Percentiles rank a stretch among this genome's conserved stretches.
phyloP scores from a whole-genome alignment of 2,113 vertebrate genomes.

The Arizona elegans region DNA sequence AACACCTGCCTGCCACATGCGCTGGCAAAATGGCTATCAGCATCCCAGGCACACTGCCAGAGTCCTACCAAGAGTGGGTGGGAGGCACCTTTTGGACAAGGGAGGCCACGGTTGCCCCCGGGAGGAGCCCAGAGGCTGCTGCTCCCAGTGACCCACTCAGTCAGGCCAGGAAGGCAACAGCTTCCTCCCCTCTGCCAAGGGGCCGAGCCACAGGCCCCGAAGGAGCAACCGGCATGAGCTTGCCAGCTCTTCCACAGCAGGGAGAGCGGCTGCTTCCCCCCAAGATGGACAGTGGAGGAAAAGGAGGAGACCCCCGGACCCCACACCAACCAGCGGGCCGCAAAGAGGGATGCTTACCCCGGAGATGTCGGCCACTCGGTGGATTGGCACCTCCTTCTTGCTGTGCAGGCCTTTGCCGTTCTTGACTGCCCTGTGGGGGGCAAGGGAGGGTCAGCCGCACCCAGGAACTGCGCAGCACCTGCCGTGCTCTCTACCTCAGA shows the following conservation, averaged over 20 bases:
- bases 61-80: background rate
- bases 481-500: background rate
- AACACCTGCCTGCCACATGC: background rate
- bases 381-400: slow-evolving; percentile 98
- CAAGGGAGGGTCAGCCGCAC: background rate
- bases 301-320: background rate
- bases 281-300: background rate
- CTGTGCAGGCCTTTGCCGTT: slow-evolving; percentile 98
- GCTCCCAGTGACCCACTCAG: background rate
- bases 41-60: no score
- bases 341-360: slow-evolving; percentile 76
- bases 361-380: slow-evolving; percentile 95
- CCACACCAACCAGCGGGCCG: no score
- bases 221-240: background rate
- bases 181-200: background rate
- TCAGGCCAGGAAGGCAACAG: background rate
- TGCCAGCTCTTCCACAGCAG: background rate
- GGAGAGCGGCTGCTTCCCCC: background rate
- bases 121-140: background rate
- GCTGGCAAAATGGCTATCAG: background rate
- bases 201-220: background rate
- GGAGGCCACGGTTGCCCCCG: background rate
- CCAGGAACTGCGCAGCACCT: accelerated
- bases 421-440: slow-evolving; percentile 85
- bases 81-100: background rate